Evolutionary conservation across 1,140 invertebrate species (phyloP), one percentile per base, ranked within the genome.

Genomic region (Drosophila kanapiae): DNA sequence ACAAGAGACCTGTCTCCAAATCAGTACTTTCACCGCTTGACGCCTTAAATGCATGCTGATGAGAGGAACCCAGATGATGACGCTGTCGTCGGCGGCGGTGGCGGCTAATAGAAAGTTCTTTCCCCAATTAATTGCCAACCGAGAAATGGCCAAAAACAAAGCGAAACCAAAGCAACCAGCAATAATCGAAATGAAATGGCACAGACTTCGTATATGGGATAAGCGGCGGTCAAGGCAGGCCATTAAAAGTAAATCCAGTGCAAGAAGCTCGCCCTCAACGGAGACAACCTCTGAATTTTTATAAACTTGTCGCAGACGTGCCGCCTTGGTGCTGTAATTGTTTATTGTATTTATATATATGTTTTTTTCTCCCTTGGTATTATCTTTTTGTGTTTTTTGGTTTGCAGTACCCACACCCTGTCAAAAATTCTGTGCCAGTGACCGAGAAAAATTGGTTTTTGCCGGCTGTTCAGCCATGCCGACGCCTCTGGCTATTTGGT

Each of bases 191-290:
- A 72, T 62, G 58, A 63, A 75, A 63, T 48, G 71, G 58, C 69
- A 62, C 45, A 79, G 42, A 68, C 27, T 48, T 60, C 53, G 10
- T 56, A 56, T 56, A 18, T 33, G 69, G 64, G 23, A 60, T 84
- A 71, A 23, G 23, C 76, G 62, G 70, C 76, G 62, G 70, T 80
- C 61, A 65, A 82, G 77, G 67, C 80, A 78, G 78, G 18, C 74
- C 85, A 87, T 87, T 87, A 84, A 87, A 90, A 90, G 78, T 88
- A 90, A 88, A 88, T 85, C 78, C 86, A 90, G 85, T 85, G 74
- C 81, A 88, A 51, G 75, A 81, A 86, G 70, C 75, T 78, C 48
- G 69, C 54, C 6, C 56, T 62, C 51, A 72, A 48, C 54, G 45
- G 58, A 68, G 77, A 90, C 85, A 76, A 53, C 33, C 45, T 58